phyloP scores from a whole-genome alignment of 1,140 invertebrate species.

The Bombus terrestris region DNA sequence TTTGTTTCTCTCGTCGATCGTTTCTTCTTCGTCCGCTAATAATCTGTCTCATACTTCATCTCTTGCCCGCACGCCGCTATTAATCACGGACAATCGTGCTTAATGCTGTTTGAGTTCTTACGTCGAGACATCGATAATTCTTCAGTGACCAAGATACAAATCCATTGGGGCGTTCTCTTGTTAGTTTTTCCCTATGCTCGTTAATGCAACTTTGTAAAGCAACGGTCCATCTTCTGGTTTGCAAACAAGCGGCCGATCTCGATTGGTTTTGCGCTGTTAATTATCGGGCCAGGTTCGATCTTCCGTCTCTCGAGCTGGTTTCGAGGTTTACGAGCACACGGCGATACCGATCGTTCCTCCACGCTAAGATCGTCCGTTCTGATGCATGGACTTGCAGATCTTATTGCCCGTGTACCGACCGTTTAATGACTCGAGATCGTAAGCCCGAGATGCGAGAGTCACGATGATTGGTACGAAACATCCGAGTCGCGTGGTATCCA shows the following conservation, averaged over 20 bases:
- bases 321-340: neutral
- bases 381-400: slow-evolving; percentile 14
- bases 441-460: neutral
- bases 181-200: neutral
- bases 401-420: neutral
- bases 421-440: slow-evolving; percentile 18
- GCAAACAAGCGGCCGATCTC: slow-evolving; percentile 6
- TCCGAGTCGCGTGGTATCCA: neutral
- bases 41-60: neutral
- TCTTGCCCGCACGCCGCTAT: neutral
- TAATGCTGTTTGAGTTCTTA: slow-evolving; percentile 14
- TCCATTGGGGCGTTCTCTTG: neutral
- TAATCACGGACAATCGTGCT: slow-evolving; percentile 18
- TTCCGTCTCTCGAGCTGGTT: neutral
- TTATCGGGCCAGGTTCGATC: neutral
- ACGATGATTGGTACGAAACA: slow-evolving; percentile 2
- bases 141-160: neutral
- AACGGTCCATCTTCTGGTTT: neutral
- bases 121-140: slow-evolving; percentile 21
- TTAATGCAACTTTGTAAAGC: neutral
- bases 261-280: slow-evolving; percentile 7
- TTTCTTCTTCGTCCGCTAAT: neutral
- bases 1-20: neutral
- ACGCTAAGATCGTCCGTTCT: neutral
- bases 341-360: slow-evolving; percentile 7